Conservation (phyloP, 2,113 vertebrate genomes). For the Pheucticus melanocephalus region DNA sequence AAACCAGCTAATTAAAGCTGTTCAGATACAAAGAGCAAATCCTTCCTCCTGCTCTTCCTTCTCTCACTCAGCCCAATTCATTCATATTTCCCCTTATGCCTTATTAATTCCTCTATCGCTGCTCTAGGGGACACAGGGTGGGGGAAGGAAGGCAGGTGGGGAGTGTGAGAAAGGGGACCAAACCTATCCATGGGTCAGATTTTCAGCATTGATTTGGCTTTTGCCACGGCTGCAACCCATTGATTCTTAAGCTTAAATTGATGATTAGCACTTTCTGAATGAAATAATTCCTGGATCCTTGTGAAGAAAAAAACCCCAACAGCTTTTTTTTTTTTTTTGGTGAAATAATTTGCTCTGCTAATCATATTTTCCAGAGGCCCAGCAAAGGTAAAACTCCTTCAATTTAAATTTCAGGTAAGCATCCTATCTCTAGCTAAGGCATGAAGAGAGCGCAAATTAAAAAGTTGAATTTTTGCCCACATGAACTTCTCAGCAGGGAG, state of each 20-base stretch:
- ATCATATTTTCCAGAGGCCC: neutral
- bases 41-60: slow-evolving; percentile 52
- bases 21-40: slow-evolving; percentile 63
- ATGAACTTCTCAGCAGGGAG: neutral
- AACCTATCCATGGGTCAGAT: slow-evolving; percentile 45
- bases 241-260: slow-evolving; percentile 40
- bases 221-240: slow-evolving; percentile 33
- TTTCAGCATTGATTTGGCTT: slow-evolving; percentile 52
- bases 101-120: slow-evolving; percentile 57
- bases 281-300: slow-evolving; percentile 5
- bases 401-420: neutral
- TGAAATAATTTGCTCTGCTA: slow-evolving; percentile 19
- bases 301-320: neutral
- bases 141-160: slow-evolving; percentile 60
- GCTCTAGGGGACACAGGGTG: neutral
- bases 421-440: neutral
- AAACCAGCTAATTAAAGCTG: slow-evolving; percentile 78
- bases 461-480: neutral
- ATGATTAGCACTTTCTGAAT: slow-evolving; percentile 50
- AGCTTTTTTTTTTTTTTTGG: neutral
- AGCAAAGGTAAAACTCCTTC: neutral
- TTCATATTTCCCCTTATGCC: slow-evolving; percentile 75
- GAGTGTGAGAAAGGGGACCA: slow-evolving; percentile 58
- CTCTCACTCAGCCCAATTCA: slow-evolving; percentile 58
- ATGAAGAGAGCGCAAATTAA: neutral